Evolutionary conservation across 1,140 invertebrate genomes (phyloP), one percentile per base, ranked within the genome.

Genomic region (Heliothis subflexa): DNA sequence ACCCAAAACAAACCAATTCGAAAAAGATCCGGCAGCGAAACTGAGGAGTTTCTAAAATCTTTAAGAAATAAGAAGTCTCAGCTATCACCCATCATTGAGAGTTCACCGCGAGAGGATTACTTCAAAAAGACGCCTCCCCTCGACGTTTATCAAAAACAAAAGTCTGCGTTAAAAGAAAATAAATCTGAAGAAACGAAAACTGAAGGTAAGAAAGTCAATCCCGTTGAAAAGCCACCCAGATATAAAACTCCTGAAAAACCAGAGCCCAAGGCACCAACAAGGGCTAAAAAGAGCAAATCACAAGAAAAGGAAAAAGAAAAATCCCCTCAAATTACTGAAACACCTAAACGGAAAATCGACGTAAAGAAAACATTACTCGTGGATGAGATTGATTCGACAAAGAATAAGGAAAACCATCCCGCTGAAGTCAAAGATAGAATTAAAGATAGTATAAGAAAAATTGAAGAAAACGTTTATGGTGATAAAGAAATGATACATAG

Each of bases 1-100:
- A 70, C 81, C 11, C 83, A 91, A 81, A 85, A 79, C 40, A 93
- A 94, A 84, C 91, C 90, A n/a, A 91, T 92, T 74, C 87, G 92
- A 21, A 95, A 94, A 84, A 91, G 94, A 88, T 93, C 95, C 0
- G 94, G 95, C 33, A 95, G 94, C 82, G 94, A 95, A 85, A 94
- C 94, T 50, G 94, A 95, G 88, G 94, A 95, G 83, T 95, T 95
- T 81, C 85, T 95, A n/a, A 95, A 94, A 77, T 95, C 94, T 7
- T 84, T 95, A 28, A 87, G 93, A 83, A 95, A 94, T 75, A 95
- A 95, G 77, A 96, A 96, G 87, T 96, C 96, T 72, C 97, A 97
- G 85, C 83, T 97, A n/a, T 97, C 97, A 16, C 97, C 97, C 0
- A 97, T 97, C 76, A 97, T 97, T 68, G 97, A 97, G 93, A 89